A percentile compares a stretch with the other conserved stretches of the same genome.
These are phyloP conservation scores for Aphis craccivora DNA, from an alignment of 1,140 invertebrate genomes.

Conservation along the genomic window DNA sequence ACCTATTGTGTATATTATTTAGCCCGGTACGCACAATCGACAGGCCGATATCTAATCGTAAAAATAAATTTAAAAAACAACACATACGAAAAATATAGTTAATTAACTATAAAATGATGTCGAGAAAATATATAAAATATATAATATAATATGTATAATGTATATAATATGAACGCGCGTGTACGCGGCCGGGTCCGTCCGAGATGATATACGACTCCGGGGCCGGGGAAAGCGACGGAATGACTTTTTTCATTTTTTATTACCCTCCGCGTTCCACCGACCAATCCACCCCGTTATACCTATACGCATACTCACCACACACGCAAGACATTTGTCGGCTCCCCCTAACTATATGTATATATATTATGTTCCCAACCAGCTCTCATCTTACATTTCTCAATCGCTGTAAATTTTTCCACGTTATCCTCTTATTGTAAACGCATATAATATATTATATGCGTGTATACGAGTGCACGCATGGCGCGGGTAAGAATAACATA, in stretches of 20 bases:
- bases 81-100: constrained; percentile 23
- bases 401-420: neutral
- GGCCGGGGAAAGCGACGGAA: constrained; percentile 9
- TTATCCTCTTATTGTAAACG: neutral
- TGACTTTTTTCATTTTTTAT: constrained; percentile 47
- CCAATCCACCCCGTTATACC: neutral
- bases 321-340: neutral
- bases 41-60: neutral
- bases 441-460: neutral
- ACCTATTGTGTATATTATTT: neutral
- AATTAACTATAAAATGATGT: constrained; percentile 26
- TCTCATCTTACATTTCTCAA: neutral
- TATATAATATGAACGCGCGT: neutral
- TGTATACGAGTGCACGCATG: neutral
- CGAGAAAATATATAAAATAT: constrained; percentile 13
- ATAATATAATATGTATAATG: neutral
- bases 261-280: neutral
- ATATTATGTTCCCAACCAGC: neutral
- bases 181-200: neutral
- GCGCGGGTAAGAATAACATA: neutral
- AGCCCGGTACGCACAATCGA: neutral
- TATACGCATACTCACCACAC: neutral
- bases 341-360: neutral
- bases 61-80: constrained; percentile 10
- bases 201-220: constrained; percentile 20